Evolutionary conservation across 2,888 invertebrate genomes (phyloP).

Genomic region (Automeris io): DNA sequence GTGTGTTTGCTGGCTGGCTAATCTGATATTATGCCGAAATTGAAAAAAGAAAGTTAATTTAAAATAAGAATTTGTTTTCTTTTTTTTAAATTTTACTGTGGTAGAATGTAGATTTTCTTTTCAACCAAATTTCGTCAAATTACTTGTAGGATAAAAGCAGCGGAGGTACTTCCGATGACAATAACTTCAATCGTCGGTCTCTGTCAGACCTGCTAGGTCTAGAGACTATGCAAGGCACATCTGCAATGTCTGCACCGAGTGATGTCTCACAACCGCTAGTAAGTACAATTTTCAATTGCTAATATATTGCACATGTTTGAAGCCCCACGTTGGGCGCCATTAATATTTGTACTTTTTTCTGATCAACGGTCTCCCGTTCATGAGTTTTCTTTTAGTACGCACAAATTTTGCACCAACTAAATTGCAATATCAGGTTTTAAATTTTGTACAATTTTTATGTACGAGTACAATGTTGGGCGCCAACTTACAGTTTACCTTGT

Average conservation of each 20-base stretch:
- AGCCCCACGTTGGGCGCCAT: conserved; percentile 5
- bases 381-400: neutral
- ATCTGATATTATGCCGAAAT: too few relatives aligned
- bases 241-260: conserved; percentile 31
- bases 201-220: conserved; percentile 47
- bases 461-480: conserved; percentile 38
- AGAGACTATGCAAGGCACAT: conserved; percentile 32
- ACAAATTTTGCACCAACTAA: neutral
- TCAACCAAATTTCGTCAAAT: neutral
- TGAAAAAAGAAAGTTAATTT: too few relatives aligned
- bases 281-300: conserved; percentile 26
- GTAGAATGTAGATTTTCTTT: too few relatives aligned
- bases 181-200: conserved; percentile 39
- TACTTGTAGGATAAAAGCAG: conserved; percentile 42
- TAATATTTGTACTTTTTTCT: too few relatives aligned
- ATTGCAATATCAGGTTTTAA: neutral
- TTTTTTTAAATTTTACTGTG: too few relatives aligned
- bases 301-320: neutral
- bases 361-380: neutral
- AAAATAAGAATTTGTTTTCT: conserved; percentile 25
- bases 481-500: too few relatives aligned
- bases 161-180: conserved; percentile 43
- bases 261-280: conserved; percentile 32
- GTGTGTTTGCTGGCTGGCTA: too few relatives aligned
- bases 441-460: neutral